phyloP scores from a whole-genome alignment of 23 tunicate genomes.

The Aplidium turbinatum region DNA sequence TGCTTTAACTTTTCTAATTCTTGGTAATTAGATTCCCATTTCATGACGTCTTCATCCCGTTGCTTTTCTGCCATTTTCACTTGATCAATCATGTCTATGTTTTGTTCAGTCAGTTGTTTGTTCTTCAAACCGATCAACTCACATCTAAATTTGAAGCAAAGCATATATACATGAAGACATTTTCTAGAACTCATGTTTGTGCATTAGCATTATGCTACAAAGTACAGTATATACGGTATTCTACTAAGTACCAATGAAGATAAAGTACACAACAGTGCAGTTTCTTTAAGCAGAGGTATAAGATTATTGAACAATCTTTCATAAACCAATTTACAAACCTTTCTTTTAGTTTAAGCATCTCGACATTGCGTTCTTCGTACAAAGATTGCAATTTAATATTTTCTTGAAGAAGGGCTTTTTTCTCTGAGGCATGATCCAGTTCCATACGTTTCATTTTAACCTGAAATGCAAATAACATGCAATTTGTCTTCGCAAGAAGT shows the following conservation, averaged over 20 bases:
- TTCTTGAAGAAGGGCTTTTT: constrained; percentile 52
- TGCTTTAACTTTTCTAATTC: constrained; percentile 17
- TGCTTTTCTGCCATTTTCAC: constrained; percentile 22
- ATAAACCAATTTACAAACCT: no score
- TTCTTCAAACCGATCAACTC: constrained; percentile 14
- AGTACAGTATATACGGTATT: no score
- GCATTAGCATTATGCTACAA: no score
- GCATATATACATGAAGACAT: background rate
- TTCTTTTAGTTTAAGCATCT: background rate
- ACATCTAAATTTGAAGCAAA: constrained; percentile 5
- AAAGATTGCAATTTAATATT: constrained; percentile 46
- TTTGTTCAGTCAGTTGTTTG: constrained; percentile 16
- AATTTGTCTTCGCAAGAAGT: no score
- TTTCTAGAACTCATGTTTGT: background rate
- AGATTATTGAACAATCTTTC: no score
- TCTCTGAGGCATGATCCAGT: constrained; percentile 36
- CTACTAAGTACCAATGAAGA: no score
- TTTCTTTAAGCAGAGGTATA: no score
- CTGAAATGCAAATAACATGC: no score
- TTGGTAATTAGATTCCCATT: constrained; percentile 39
- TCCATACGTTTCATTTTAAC: constrained; percentile 45
- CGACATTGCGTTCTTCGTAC: constrained; percentile 11
- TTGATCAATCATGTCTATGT: constrained; percentile 32
- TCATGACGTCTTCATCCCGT: constrained; percentile 4
- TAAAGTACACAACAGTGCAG: no score